A percentile compares a stretch with the other conserved stretches of the same genome.
Evolutionary conservation across 2,797 vertebrate species (phyloP).

Genomic region (Odontamblyopus rebecca): DNA sequence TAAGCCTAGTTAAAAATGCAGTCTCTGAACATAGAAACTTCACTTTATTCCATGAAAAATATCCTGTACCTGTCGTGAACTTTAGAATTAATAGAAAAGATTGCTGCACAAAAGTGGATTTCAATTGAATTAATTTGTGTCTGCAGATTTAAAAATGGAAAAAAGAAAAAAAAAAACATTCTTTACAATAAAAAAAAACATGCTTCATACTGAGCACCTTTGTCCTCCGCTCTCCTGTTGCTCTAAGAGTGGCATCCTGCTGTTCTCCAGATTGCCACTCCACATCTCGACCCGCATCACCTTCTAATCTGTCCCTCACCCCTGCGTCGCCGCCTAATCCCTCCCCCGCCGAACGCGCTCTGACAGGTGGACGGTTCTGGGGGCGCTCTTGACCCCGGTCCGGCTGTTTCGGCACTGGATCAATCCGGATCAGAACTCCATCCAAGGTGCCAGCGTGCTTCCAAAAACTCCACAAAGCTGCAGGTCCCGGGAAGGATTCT

Average conservation of each 20-base stretch:
- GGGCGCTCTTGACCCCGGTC: slow-evolving; percentile 63
- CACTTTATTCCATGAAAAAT: too few relatives aligned
- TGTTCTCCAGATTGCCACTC: slow-evolving; percentile 63
- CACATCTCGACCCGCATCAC: slow-evolving; percentile 56
- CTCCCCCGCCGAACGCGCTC: slow-evolving; percentile 49
- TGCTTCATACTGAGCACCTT: neutral
- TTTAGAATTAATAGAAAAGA: too few relatives aligned
- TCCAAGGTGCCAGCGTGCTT: slow-evolving; percentile 15
- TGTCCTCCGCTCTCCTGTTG: slow-evolving; percentile 30
- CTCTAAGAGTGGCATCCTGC: slow-evolving; percentile 31
- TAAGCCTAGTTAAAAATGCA: too few relatives aligned
- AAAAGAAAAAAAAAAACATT: neutral
- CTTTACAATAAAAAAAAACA: neutral
- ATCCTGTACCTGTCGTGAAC: too few relatives aligned
- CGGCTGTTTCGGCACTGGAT: slow-evolving; percentile 55
- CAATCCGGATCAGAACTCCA: slow-evolving; percentile 53
- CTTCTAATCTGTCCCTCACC: slow-evolving; percentile 59
- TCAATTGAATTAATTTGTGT: too few relatives aligned
- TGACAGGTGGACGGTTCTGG: slow-evolving; percentile 60
- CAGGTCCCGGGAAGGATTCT: slow-evolving; percentile 40
- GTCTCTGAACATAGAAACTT: too few relatives aligned
- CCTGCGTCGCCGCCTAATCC: slow-evolving; percentile 53
- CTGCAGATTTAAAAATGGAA: too few relatives aligned
- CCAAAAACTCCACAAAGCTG: slow-evolving; percentile 10
- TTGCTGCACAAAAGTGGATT: too few relatives aligned